Base-by-base conservation (phyloP, 2,888 invertebrate genomes). In the Zaprionus obscuricornis region DNA sequence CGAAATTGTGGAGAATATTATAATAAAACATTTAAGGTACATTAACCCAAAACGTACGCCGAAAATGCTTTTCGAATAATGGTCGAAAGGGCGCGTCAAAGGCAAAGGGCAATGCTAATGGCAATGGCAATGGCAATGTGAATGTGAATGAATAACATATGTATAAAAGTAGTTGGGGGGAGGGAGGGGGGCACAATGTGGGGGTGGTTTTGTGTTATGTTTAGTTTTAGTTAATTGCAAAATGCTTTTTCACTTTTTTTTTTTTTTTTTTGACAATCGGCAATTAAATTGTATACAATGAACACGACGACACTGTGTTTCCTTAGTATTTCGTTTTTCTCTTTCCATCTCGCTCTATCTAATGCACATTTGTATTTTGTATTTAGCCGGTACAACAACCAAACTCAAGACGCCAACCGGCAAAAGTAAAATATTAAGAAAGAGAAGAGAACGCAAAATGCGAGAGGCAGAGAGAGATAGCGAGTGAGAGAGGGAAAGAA, bases 1-100 rank as follows among this genome's bases (percentile, higher is more conserved):
- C 43, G 56, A 13, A 45, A 52, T 60, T 65, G 64, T 71, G n/a
- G 13, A 11, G 13, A 11, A 72, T 72, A 77, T 77, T 83, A 72
- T 76, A 74, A 86, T 86, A 79, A 77, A 79, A n/a, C n/a, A n/a
- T 84, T 84, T 74, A 85, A 74, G 76, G 85, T 85, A 78, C 85
- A 72, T 75, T 85, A 84, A 81, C 81, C 82, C 65, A 74, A 64
- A 47, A 24, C 45, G 34, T 22, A 37, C 54, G 29, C 29, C 63
- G 56, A 14, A 43, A 71, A 31, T 47, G 52, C 16, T 37, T 34
- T 37, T 8, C 20, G 27, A 26, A 27, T 34, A 24, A 27, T 29
- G 26, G 43, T 45, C 20, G 31, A 42, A 40, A 22, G 66, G 18
- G 45, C n/a, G 24, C 26, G 17, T 11, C 11, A 46, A 73, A 77